These are phyloP conservation scores for Oasisia sp. DNA, from an alignment of 2,888 invertebrate species.

Conservation along the genomic window DNA sequence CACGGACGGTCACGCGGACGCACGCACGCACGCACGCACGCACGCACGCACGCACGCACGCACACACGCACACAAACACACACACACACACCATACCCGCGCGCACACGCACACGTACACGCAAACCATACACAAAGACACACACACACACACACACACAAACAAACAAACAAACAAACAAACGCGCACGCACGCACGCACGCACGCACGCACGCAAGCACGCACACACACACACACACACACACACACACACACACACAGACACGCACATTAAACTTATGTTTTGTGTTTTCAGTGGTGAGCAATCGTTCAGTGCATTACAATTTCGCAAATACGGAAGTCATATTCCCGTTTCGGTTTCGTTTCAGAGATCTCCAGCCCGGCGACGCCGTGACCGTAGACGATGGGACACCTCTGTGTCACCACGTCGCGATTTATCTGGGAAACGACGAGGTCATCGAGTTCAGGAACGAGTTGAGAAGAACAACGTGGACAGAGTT, in stretches of 20 bases:
- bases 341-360: no score
- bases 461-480: background rate
- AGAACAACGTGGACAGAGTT: background rate
- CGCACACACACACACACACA: background rate
- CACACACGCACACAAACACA: no score
- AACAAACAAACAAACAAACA: no score
- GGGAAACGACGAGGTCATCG: slow-evolving; percentile 9
- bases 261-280: background rate
- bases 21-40: no score
- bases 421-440: background rate
- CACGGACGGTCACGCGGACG: no score
- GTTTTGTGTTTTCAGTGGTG: background rate
- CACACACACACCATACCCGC: no score
- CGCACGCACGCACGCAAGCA: background rate
- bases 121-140: no score
- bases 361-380: background rate
- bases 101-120: no score
- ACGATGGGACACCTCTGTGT: background rate
- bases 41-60: no score
- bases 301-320: background rate
- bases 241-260: background rate
- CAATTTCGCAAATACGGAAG: no score
- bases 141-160: no score
- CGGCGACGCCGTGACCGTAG: background rate
- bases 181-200: no score